Base-by-base conservation (phyloP, 2,888 invertebrate species). In the Thyatira batis region DNA sequence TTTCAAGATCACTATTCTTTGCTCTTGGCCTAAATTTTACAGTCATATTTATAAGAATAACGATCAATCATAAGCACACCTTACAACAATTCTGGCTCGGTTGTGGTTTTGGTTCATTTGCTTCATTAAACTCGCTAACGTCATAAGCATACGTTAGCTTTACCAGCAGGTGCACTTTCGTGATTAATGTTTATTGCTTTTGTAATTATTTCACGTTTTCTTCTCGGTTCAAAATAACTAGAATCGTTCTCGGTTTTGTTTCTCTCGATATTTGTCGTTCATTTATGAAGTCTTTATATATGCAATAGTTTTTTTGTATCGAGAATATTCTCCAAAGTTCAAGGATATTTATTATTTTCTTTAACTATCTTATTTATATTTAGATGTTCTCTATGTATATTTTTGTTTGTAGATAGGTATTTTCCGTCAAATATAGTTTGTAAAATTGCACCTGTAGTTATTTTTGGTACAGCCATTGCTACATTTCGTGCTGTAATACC, bases 1-100 rank as follows among this genome's bases (percentile, higher is more conserved):
- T 85, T 80, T 87, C 83, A 85, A 86, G 87, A 84, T 67, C 79
- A 69, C 62, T 62, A 60, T 49, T 67, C 58, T 53, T 54, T 61
- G 81, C 58, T 84, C 89, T 89, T 91, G 89, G 87, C 89, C 89
- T 84, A 80, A 74, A 84, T 87, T 71, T 69, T 66, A 56, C 57
- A 78, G 71, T 82, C 82, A 84, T 86, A 87, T 85, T 82, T 81
- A 82, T 82, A 84, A 80, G 75, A 82, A 74, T 76, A 71, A 76
- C 73, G 58, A 88, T 89, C 85, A 83, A 87, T 89, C 89, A 89
- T 87, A 85, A 78, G 58, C 72, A 71, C 70, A 72, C 67, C 65
- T 68, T 73, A 71, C 61, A 55, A 63, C 59, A 55, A 60, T 71
- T 58, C 78, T 82, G 77, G 76, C 82, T 71, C 69, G 55, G 45